Conservation (phyloP, 1,140 invertebrate species). For the Leguminivora glycinivorella region DNA sequence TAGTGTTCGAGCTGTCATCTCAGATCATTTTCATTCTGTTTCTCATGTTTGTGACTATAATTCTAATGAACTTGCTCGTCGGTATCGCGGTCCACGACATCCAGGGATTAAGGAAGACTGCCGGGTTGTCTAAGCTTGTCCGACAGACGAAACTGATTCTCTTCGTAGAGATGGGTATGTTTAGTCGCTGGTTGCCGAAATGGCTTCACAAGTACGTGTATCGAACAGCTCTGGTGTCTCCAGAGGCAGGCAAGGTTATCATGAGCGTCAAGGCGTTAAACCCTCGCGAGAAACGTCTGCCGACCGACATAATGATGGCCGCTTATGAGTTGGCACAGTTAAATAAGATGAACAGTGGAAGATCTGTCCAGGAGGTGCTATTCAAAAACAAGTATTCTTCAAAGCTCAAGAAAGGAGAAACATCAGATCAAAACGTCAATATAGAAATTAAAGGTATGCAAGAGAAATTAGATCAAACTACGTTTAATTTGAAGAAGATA, state of each 20-base stretch:
- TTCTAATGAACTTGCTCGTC: slow-evolving; percentile 85
- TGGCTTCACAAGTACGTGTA: slow-evolving; percentile 77
- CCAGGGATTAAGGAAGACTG: slow-evolving; percentile 84
- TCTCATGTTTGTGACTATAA: slow-evolving; percentile 84
- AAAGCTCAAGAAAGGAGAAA: slow-evolving; percentile 62
- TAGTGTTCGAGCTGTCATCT: slow-evolving; percentile 79
- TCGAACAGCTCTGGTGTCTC: slow-evolving; percentile 78
- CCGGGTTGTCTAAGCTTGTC: slow-evolving; percentile 83
- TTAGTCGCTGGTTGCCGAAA: slow-evolving; percentile 80
- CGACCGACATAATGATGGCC: slow-evolving; percentile 82
- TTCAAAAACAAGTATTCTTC: slow-evolving; percentile 64
- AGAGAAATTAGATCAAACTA: slow-evolving; percentile 71
- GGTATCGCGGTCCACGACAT: slow-evolving; percentile 85
- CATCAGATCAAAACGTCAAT: slow-evolving; percentile 56
- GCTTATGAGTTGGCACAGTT: slow-evolving; percentile 81
- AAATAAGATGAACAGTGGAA: slow-evolving; percentile 65
- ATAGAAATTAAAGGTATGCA: slow-evolving; percentile 71
- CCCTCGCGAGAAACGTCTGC: slow-evolving; percentile 82
- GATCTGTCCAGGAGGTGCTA: slow-evolving; percentile 65
- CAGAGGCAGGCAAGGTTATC: slow-evolving; percentile 79
- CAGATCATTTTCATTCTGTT: slow-evolving; percentile 83
- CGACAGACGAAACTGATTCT: slow-evolving; percentile 84
- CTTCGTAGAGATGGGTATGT: slow-evolving; percentile 83
- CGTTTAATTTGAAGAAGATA: slow-evolving; percentile 72
- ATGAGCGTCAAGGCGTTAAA: slow-evolving; percentile 83